These are phyloP conservation scores for Vidua macroura DNA, from an alignment of 2,113 vertebrate genomes.

Conservation along the genomic window DNA sequence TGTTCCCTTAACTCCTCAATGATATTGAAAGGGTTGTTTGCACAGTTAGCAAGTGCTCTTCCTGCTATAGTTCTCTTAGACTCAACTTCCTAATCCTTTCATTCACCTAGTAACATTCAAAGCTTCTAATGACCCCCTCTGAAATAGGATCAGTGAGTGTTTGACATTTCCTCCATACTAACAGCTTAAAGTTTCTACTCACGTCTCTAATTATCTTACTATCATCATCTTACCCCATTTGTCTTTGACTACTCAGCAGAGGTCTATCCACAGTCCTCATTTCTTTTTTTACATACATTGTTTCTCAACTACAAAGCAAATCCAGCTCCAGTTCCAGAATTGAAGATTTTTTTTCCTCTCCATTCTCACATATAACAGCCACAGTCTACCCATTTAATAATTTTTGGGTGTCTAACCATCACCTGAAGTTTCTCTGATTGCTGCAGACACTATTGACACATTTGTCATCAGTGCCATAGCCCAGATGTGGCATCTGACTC, in stretches of 20 bases:
- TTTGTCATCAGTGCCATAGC: neutral
- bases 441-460: neutral
- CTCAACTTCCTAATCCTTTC: neutral
- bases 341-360: neutral
- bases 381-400: neutral
- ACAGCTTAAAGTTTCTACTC: neutral
- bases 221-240: neutral
- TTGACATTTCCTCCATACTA: neutral
- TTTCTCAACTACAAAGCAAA: neutral
- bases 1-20: neutral
- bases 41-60: neutral
- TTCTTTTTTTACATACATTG: neutral
- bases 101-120: neutral
- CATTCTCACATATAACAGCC: neutral
- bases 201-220: neutral
- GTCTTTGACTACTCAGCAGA: neutral
- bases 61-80: neutral
- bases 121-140: neutral
- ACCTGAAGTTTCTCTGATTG: neutral
- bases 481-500: neutral
- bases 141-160: neutral
- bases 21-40: neutral
- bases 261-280: neutral
- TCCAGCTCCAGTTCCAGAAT: neutral
- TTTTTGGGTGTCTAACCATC: neutral